These are phyloP conservation scores for Drosophila vallismaia DNA, from an alignment of 2,888 invertebrate genomes.

Conservation along the genomic window DNA sequence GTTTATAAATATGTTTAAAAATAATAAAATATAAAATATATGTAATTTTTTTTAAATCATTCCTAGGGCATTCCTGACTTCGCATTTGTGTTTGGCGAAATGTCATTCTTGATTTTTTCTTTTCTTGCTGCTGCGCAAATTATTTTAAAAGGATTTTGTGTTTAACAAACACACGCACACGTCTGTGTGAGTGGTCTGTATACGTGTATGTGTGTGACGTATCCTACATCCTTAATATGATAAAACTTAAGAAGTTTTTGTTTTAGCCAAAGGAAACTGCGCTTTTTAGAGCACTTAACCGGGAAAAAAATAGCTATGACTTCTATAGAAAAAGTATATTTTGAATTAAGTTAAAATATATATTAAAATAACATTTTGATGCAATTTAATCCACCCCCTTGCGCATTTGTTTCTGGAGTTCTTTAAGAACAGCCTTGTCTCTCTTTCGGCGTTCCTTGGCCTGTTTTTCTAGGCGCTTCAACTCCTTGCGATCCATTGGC, in stretches of 20 bases:
- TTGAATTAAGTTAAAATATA: neutral
- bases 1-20: neutral
- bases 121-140: constrained; percentile 54
- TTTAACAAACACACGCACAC: constrained; percentile 43
- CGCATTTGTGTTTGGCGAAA: neutral
- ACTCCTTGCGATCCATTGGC: constrained; percentile 27
- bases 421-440: constrained; percentile 15
- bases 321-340: neutral
- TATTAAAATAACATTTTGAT: neutral
- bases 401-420: constrained; percentile 9
- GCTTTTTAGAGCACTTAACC: constrained; percentile 3
- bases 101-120: constrained; percentile 23
- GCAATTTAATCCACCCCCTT: neutral
- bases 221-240: constrained; percentile 37
- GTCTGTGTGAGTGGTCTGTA: constrained; percentile 15
- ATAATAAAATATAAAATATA: no score
- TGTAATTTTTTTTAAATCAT: neutral
- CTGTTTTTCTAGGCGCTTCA: constrained; percentile 22
- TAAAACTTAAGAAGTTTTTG: constrained; percentile 50
- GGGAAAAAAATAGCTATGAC: neutral
- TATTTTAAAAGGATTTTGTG: constrained; percentile 75
- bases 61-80: constrained; percentile 9
- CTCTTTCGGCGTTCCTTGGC: constrained; percentile 19
- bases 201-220: constrained; percentile 13
- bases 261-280: constrained; percentile 27